Conservation (phyloP, 2,797 vertebrate genomes). For the Buceros bicornis region DNA sequence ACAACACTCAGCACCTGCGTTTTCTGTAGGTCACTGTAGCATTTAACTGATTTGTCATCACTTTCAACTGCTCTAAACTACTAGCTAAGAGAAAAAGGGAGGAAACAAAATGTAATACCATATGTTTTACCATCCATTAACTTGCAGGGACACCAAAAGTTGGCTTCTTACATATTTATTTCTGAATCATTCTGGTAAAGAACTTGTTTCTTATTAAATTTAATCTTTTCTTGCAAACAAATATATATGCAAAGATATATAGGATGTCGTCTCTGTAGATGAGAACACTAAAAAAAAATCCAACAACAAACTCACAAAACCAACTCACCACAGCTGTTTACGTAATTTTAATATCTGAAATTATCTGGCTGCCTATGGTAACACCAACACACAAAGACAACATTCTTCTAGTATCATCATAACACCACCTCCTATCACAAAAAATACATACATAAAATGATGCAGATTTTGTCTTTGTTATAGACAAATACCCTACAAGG, state of each 20-base stretch:
- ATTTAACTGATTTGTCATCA: not conserved
- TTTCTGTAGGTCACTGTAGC: not conserved
- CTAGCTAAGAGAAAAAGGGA: not conserved
- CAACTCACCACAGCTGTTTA: not conserved
- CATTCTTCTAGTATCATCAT: not conserved
- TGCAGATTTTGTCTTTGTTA: not conserved
- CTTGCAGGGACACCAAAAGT: not conserved
- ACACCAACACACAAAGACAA: not conserved
- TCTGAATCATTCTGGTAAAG: not conserved
- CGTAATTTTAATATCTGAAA: not conserved
- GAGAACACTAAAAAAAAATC: not conserved
- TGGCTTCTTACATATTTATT: not conserved
- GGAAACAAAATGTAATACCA: not conserved
- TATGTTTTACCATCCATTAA: not conserved
- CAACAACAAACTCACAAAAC: not conserved
- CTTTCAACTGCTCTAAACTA: not conserved
- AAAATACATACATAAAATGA: accelerated
- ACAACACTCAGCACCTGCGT: not conserved
- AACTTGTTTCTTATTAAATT: not conserved
- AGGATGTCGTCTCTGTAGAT: not conserved
- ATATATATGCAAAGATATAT: not conserved
- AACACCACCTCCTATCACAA: not conserved
- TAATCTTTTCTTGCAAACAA: not conserved
- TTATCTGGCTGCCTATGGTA: not conserved
- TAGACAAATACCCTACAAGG: not conserved